Conservation (phyloP, 2,888 invertebrate genomes). For the Oxytorus armatus region DNA sequence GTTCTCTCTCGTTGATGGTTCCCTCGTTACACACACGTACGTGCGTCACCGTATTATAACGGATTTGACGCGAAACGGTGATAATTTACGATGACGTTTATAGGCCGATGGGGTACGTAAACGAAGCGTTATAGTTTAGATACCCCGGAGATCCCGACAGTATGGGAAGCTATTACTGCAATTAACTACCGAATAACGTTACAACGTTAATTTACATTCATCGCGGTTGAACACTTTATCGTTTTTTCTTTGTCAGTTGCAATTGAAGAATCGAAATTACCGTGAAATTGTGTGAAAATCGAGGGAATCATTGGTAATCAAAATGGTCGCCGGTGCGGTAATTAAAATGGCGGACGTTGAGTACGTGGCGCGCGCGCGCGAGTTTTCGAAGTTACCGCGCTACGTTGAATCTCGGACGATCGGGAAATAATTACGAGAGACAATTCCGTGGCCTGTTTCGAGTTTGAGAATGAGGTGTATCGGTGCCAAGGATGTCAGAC, state of each 20-base stretch:
- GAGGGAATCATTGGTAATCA: neutral
- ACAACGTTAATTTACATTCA: no score
- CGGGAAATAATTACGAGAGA: neutral
- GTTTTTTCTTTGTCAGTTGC: neutral
- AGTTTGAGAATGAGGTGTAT: conserved; percentile 50
- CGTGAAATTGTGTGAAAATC: neutral
- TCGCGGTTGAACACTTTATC: no score
- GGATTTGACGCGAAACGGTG: conserved; percentile 54
- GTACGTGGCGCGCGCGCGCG: no score
- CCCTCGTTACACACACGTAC: neutral
- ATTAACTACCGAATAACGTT: conserved; percentile 55
- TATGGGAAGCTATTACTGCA: conserved; percentile 56
- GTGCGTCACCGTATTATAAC: conserved; percentile 13
- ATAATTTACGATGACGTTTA: conserved; percentile 67
- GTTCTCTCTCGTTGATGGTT: neutral
- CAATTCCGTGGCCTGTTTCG: conserved; percentile 40
- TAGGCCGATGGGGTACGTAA: conserved; percentile 44
- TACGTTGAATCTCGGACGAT: no score
- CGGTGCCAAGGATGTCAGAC: conserved; percentile 62
- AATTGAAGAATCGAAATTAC: neutral
- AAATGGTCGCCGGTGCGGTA: neutral
- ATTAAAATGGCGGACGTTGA: neutral
- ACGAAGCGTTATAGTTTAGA: conserved; percentile 15
- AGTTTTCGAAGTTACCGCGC: no score
- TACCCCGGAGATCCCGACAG: conserved; percentile 31